A percentile compares a stretch with the other conserved stretches of the same genome.
phyloP scores from a whole-genome alignment of 2,888 invertebrate species.

The Torymus aiolomorphi region DNA sequence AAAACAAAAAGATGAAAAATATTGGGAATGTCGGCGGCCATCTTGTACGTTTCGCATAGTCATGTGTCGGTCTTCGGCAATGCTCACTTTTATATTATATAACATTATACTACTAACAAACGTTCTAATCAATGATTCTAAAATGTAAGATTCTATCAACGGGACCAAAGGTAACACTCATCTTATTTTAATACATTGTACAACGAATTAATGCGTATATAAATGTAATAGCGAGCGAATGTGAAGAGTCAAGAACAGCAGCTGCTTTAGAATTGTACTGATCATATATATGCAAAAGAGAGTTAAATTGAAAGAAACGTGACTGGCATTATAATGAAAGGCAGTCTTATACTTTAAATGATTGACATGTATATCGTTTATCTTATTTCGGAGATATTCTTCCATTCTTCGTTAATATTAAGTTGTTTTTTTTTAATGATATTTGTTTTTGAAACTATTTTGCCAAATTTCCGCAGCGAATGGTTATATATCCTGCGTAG shows the following conservation, averaged over 20 bases:
- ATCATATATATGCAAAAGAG: conserved; percentile 6
- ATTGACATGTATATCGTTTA: conserved; percentile 32
- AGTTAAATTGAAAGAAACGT: conserved; percentile 24
- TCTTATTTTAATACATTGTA: conserved; percentile 67
- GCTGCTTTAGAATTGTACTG: conserved; percentile 37
- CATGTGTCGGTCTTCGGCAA: conserved; percentile 48
- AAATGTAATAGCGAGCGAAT: conserved; percentile 45
- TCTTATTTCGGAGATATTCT: conserved; percentile 26
- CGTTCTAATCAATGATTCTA: conserved; percentile 67
- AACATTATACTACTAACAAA: conserved; percentile 58
- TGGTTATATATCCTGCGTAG: conserved; percentile 23
- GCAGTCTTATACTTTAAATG: conserved; percentile 41
- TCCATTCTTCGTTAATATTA: conserved; percentile 54
- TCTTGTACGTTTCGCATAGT: conserved; percentile 48
- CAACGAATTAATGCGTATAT: conserved; percentile 63
- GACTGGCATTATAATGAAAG: conserved; percentile 31
- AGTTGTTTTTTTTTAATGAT: conserved; percentile 54
- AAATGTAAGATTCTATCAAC: conserved; percentile 70
- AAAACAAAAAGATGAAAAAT: background rate
- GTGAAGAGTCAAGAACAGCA: conserved; percentile 36
- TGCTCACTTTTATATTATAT: conserved; percentile 55
- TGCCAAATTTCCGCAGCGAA: conserved; percentile 32
- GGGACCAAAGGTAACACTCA: conserved; percentile 72
- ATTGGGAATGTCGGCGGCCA: conserved; percentile 41
- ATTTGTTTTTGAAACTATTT: conserved; percentile 53